phyloP scores from a whole-genome alignment of 2,888 invertebrate genomes.

The Pardosa pseudoannulata region DNA sequence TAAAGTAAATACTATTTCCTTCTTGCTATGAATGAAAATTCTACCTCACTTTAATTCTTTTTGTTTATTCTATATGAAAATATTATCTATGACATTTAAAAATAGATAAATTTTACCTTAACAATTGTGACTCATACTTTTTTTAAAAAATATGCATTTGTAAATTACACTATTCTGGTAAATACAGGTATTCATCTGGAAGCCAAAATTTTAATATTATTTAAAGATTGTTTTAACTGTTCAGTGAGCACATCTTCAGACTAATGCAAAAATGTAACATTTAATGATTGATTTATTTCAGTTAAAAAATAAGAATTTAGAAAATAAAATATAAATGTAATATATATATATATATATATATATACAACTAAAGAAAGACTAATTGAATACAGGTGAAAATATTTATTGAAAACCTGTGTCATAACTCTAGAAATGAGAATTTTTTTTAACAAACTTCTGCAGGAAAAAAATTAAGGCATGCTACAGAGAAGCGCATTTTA shows the following conservation, averaged over 20 bases:
- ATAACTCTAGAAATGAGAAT: no score
- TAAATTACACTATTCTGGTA: not conserved
- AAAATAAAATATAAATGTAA: no score
- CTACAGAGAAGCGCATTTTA: no score
- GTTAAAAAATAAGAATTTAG: no score
- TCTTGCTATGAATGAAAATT: not conserved
- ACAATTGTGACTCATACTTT: not conserved
- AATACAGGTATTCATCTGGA: not conserved
- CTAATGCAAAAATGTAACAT: not conserved
- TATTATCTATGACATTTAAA: slow-evolving; percentile 9
- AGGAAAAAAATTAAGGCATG: no score
- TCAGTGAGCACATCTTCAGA: slow-evolving; percentile 5
- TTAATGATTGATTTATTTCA: no score
- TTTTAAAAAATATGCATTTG: not conserved
- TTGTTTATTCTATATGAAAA: not conserved
- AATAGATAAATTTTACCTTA: slow-evolving; percentile 1
- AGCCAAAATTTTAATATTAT: not conserved
- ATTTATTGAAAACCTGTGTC: no score
- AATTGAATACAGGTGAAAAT: no score
- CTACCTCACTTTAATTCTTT: not conserved
- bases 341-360: no score
- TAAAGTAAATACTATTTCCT: not conserved
- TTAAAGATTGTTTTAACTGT: not conserved
- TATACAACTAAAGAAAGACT: no score
- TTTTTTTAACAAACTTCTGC: no score